Evolutionary conservation across 2,113 vertebrate species (phyloP), one percentile per base, ranked within the genome.

Genomic region (Ctenomys sociabilis): DNA sequence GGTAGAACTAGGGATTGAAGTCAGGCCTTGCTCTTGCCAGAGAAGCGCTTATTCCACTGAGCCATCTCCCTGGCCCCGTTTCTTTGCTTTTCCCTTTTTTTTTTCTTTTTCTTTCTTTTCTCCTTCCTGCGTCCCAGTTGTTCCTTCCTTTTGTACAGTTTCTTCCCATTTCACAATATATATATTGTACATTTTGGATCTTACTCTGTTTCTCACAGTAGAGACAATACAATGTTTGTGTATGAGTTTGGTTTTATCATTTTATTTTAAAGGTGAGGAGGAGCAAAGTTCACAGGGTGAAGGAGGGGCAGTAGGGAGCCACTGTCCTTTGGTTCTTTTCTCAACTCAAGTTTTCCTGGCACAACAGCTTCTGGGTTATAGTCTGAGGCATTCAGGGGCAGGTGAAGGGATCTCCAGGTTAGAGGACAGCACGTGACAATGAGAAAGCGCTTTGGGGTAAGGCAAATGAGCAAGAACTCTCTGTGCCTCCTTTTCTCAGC

Each of bases 261-360:
- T 37, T 11, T 90, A 57, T 78, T 88, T 91, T 86, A 87, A 84
- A 85, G 84, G 85, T 43, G 82, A 28, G 61, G 70, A 84, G 85
- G 35, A 87, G 35, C 35, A 81, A 43, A 63, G 57, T 10, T 54
- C 63, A 59, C n/a, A 84, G 57, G 35, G 35, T 1, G 22, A 14
- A 13, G 13, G 54, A 92, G 43, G 3, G 14, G 66, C 63, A 21
- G 14, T 17, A 57, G 17, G 85, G n/a, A 75, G 70, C 16, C 68
- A 21, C 17, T n/a, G 13, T n/a, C 37, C 59, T 59, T 66, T n/a
- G 19, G 66, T 61, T 64, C 64, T 66, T 63, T 16, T 35, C n/a
- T 72, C 63, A 78, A 93, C 77, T n/a, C 43, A 61, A 70, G 72
- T 73, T 32, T 40, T 89, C 52, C 57, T 40, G 54, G 81, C 37